phyloP scores from a whole-genome alignment of 2,888 invertebrate species.

The Pterostichus madidus region DNA sequence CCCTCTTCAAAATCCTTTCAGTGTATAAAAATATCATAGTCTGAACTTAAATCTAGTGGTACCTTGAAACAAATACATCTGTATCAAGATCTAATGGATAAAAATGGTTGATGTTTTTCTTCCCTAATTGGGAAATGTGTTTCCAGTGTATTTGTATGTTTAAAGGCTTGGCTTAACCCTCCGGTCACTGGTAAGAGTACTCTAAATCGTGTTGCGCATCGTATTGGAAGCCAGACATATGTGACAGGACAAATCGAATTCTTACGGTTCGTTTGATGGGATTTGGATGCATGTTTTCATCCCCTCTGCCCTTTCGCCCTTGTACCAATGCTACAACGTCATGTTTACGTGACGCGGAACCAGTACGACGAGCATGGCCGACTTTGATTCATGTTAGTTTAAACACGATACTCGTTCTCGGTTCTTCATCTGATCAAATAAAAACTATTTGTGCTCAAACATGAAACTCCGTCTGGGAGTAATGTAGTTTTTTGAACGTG shows the following conservation, averaged over 20 bases:
- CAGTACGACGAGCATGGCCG: slow-evolving; percentile 33
- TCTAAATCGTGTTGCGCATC: neutral
- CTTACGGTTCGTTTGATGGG: slow-evolving; percentile 64
- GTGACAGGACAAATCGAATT: slow-evolving; percentile 64
- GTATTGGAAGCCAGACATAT: slow-evolving; percentile 43
- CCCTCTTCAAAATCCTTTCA: too few relatives aligned
- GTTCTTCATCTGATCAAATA: slow-evolving; percentile 43
- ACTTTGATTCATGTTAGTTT: slow-evolving; percentile 46
- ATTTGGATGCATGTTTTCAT: slow-evolving; percentile 47
- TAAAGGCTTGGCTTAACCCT: too few relatives aligned
- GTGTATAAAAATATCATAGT: too few relatives aligned
- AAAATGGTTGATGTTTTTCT: too few relatives aligned
- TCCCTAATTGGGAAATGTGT: too few relatives aligned
- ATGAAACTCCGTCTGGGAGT: slow-evolving; percentile 23
- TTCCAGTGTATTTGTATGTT: too few relatives aligned
- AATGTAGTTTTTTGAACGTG: slow-evolving; percentile 37
- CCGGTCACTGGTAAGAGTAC: too few relatives aligned
- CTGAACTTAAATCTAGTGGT: too few relatives aligned
- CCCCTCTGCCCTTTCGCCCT: slow-evolving; percentile 23
- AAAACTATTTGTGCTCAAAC: slow-evolving; percentile 40
- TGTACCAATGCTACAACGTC: slow-evolving; percentile 30
- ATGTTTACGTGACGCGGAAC: slow-evolving; percentile 59
- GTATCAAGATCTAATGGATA: too few relatives aligned
- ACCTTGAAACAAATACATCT: too few relatives aligned
- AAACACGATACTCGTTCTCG: slow-evolving; percentile 46